Conservation (phyloP, 2,797 vertebrate genomes). For the Gymnoscopelus microlampas region DNA sequence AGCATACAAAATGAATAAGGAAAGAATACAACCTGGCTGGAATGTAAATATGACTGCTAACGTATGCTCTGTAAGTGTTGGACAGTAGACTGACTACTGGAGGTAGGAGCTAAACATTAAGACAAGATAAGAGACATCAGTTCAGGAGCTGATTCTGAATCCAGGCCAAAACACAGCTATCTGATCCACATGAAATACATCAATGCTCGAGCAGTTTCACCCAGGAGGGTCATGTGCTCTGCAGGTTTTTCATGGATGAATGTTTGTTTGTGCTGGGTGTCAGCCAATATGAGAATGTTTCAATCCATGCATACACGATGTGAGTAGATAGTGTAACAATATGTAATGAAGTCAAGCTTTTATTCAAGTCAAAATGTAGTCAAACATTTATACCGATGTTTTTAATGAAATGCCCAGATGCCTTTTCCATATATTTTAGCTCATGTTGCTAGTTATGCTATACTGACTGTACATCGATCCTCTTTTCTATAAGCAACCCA, state of each 20-base stretch:
- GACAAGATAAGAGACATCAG: neutral
- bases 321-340: slow-evolving; percentile 30
- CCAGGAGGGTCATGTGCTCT: slow-evolving; percentile 1
- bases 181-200: slow-evolving; percentile 13
- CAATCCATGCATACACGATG: slow-evolving; percentile 15
- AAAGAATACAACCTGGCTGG: too few relatives aligned
- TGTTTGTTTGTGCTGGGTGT: slow-evolving; percentile 44
- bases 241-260: slow-evolving; percentile 21
- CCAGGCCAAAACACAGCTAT: neutral
- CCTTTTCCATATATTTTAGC: too few relatives aligned
- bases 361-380: neutral
- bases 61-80: too few relatives aligned
- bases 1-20: too few relatives aligned
- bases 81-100: too few relatives aligned
- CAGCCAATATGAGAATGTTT: slow-evolving; percentile 34
- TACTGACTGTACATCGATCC: too few relatives aligned
- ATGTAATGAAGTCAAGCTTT: slow-evolving; percentile 24
- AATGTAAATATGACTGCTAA: too few relatives aligned
- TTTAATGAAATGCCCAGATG: too few relatives aligned
- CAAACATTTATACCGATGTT: too few relatives aligned
- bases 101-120: neutral
- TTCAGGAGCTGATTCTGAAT: slow-evolving; percentile 8
- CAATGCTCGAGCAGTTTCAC: neutral
- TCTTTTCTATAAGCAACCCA: too few relatives aligned
- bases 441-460: too few relatives aligned